These are phyloP conservation scores for Siderastrea radians DNA, from an alignment of 92 coral and sea anemone genomes.

Conservation along the genomic window DNA sequence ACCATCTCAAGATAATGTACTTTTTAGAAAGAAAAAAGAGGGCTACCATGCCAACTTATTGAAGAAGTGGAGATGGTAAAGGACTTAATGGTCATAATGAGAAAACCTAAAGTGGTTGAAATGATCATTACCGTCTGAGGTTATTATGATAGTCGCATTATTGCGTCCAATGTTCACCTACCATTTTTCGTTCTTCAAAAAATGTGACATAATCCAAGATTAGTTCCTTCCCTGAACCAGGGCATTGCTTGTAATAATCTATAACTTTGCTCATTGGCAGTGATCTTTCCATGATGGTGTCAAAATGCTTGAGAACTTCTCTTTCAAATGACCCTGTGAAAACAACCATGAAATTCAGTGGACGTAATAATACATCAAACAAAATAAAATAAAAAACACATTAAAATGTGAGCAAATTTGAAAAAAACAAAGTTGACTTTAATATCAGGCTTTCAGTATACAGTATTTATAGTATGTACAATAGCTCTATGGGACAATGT, in stretches of 20 bases:
- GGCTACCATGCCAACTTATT: too few species aligned
- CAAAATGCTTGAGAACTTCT: conserved; percentile 46
- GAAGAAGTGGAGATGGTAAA: neutral
- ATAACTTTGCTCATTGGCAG: conserved; percentile 58
- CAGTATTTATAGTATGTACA: too few species aligned
- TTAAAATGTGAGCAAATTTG: neutral
- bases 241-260: conserved; percentile 28
- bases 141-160: too few species aligned
- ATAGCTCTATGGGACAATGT: neutral
- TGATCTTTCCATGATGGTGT: conserved; percentile 48
- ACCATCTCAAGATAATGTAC: neutral
- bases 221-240: conserved; percentile 32
- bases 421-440: neutral
- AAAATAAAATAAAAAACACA: neutral
- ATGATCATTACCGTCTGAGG: neutral
- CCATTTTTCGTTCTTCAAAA: conserved; percentile 60
- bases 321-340: conserved; percentile 63
- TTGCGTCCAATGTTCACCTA: neutral
- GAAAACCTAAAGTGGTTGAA: neutral
- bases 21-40: neutral
- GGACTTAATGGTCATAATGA: neutral
- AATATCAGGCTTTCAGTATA: neutral
- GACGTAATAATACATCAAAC: neutral
- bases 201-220: conserved; percentile 56
- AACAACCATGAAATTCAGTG: neutral